Percentiles rank a stretch among this genome's conserved stretches.
Conservation (phyloP, 2,113 vertebrate species). For the Myrmophylax atrothorax region DNA sequence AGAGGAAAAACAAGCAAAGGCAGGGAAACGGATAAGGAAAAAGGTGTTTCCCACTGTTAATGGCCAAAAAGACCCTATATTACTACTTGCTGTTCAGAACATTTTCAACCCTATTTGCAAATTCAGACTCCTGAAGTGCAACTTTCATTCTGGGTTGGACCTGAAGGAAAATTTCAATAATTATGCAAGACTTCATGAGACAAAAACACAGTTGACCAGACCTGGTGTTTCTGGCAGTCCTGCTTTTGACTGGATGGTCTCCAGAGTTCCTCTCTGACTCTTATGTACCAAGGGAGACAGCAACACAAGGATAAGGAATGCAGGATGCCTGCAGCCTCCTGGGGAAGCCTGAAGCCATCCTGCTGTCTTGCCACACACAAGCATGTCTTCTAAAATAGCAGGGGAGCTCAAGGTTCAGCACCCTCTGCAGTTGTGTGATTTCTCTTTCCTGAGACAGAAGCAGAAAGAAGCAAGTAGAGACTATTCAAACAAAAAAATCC, state of each 20-base stretch:
- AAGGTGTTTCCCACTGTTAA: not conserved
- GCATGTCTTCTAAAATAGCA: not conserved
- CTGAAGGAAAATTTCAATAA: not conserved
- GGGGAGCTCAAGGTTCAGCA: not conserved
- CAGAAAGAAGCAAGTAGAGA: not conserved
- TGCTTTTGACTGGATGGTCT: not conserved
- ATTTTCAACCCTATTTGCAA: not conserved
- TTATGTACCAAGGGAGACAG: not conserved
- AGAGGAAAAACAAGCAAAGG: not conserved
- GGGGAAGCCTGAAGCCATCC: not conserved
- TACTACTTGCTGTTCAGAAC: not conserved
- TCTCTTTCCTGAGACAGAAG: not conserved
- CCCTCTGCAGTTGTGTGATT: not conserved
- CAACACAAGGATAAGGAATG: not conserved
- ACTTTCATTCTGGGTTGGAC: rapidly evolving
- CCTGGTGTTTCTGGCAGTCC: not conserved
- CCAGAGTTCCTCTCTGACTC: not conserved
- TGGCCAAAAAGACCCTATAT: not conserved
- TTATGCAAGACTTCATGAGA: not conserved
- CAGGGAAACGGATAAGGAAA: not conserved
- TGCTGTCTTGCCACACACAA: not conserved
- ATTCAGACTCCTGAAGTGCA: not conserved
- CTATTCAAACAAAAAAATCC: not conserved
- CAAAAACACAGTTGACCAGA: not conserved
- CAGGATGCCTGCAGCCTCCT: not conserved